Evolutionary conservation across 30 jellyfish, hydroid and myxozoan genomes (phyloP).

Genomic region (Rhopilema esculentum): DNA sequence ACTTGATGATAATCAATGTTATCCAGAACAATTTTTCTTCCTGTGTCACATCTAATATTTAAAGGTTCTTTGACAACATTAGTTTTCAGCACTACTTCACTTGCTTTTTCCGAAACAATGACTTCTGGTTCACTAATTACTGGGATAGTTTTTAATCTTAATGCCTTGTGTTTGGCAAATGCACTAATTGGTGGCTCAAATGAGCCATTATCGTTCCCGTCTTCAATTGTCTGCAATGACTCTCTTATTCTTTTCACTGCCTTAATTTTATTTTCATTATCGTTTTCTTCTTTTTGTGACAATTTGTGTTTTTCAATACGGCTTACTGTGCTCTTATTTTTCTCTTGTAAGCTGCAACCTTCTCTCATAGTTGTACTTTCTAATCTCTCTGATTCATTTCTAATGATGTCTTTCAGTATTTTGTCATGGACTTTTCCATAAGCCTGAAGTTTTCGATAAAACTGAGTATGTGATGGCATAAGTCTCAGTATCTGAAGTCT

Average conservation of each 20-base stretch:
- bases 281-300: background rate
- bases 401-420: background rate
- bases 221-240: slow-evolving; percentile 16
- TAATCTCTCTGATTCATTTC: background rate
- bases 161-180: slow-evolving; percentile 4
- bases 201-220: slow-evolving; percentile 5
- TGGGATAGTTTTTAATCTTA: background rate
- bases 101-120: slow-evolving; percentile 1
- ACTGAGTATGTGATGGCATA: slow-evolving; percentile 24
- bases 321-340: background rate
- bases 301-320: background rate
- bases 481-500: slow-evolving; percentile 15
- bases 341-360: background rate
- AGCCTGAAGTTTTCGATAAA: slow-evolving; percentile 9
- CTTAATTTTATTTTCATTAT: slow-evolving; percentile 1
- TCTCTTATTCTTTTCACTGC: slow-evolving; percentile 27
- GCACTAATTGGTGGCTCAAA: slow-evolving; percentile 25
- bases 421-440: slow-evolving; percentile 33
- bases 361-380: background rate
- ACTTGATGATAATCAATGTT: slow-evolving; percentile 28
- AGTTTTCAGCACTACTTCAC: background rate
- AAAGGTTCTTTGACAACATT: background rate
- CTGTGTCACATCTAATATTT: slow-evolving; percentile 1
- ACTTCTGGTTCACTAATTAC: background rate
- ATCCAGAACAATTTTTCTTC: slow-evolving; percentile 46